These are phyloP conservation scores for Pangasianodon hypophthalmus DNA, from an alignment of 2,113 vertebrate genomes.

Conservation along the genomic window DNA sequence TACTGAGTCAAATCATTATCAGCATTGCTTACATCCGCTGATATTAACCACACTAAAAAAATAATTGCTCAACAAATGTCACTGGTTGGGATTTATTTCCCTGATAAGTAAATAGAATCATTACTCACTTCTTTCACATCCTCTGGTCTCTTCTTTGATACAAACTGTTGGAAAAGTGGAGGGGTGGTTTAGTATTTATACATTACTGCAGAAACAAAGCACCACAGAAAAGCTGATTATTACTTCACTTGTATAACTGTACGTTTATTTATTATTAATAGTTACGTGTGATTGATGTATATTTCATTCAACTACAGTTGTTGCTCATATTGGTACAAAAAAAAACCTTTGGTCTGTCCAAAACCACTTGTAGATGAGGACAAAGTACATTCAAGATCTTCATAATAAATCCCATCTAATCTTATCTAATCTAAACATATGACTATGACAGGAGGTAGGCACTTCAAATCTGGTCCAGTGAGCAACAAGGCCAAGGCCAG, in stretches of 20 bases:
- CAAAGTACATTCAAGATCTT: conserved; percentile 25
- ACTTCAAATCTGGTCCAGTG: conserved; percentile 2
- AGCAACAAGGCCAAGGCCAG: conserved; percentile 12
- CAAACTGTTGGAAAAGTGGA: conserved; percentile 73
- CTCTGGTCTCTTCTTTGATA: conserved; percentile 82
- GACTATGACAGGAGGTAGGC: neutral
- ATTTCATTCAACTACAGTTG: neutral
- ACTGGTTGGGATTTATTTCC: neutral
- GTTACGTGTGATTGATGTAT: neutral
- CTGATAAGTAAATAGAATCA: neutral
- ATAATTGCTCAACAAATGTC: neutral
- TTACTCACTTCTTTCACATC: conserved; percentile 83
- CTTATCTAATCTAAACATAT: conserved; percentile 4
- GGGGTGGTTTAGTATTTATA: neutral
- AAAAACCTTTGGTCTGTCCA: neutral
- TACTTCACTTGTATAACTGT: neutral
- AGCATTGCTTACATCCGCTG: neutral
- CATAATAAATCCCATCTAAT: conserved; percentile 31
- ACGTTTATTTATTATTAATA: neutral
- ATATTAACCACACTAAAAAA: neutral
- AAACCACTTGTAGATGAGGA: neutral
- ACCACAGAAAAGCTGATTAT: neutral
- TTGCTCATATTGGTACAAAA: neutral
- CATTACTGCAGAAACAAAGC: neutral
- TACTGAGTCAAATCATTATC: neutral